A percentile compares a stretch with the other conserved stretches of the same genome.
Conservation (phyloP, 2,113 vertebrate genomes). For the Sylvia atricapilla region DNA sequence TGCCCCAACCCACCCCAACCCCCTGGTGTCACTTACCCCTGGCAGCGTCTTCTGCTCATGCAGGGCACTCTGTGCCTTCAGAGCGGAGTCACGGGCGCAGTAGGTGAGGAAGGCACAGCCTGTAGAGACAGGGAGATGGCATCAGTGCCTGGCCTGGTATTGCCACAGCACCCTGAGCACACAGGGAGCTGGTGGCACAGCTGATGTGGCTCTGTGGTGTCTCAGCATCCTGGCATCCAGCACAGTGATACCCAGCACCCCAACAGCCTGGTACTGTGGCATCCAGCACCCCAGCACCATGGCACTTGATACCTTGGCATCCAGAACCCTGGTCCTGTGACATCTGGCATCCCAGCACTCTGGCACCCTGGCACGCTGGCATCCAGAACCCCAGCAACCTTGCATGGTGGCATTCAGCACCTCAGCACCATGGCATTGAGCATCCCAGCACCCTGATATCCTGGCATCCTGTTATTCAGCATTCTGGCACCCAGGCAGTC, state of each 20-base stretch:
- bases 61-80: slow-evolving; percentile 57
- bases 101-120: slow-evolving; percentile 67
- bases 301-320: background rate
- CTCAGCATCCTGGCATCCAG: background rate
- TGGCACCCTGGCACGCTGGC: background rate
- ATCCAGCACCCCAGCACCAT: background rate
- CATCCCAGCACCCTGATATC: background rate
- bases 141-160: background rate
- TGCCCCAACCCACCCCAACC: fast-evolving
- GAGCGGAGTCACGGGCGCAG: slow-evolving; percentile 47
- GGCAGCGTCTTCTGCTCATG: slow-evolving; percentile 59
- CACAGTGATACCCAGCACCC: background rate
- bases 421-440: background rate
- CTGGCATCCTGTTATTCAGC: background rate
- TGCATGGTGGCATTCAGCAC: background rate
- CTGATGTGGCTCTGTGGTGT: background rate
- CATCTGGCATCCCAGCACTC: background rate
- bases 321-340: no score
- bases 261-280: background rate
- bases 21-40: background rate
- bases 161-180: fast-evolving
- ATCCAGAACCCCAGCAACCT: background rate
- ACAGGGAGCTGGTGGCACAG: fast-evolving
- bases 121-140: background rate
- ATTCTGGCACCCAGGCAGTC: background rate